Percentiles rank a stretch among this genome's conserved stretches.
These are phyloP conservation scores for Papio anubis DNA, from an alignment of 2,113 vertebrate genomes.

Conservation along the genomic window DNA sequence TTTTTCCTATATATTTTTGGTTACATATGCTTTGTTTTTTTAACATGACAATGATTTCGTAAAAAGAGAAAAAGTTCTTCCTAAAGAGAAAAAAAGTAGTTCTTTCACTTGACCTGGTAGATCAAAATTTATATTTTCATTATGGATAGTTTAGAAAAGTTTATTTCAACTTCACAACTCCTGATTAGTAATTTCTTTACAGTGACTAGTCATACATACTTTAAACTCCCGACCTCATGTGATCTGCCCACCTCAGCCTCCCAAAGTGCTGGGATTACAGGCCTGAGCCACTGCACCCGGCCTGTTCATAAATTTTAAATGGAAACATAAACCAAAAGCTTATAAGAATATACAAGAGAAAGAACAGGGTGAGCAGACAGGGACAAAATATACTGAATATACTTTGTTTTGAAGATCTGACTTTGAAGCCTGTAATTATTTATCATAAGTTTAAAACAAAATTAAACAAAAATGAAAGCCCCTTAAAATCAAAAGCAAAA, in stretches of 20 bases:
- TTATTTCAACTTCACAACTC: background rate
- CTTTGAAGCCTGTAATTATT: background rate
- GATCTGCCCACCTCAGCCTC: no score
- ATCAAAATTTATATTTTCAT: slow-evolving; percentile 25
- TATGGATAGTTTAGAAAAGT: background rate
- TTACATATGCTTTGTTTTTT: background rate
- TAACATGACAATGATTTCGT: background rate
- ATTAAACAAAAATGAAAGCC: no score
- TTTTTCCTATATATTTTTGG: background rate
- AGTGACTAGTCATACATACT: background rate
- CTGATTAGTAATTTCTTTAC: background rate
- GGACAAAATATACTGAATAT: background rate
- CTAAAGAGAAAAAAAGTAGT: background rate
- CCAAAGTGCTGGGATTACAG: no score
- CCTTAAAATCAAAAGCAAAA: no score
- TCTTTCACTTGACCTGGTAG: background rate
- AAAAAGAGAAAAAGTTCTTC: background rate
- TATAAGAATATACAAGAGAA: background rate
- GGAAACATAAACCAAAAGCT: background rate
- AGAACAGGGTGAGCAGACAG: background rate
- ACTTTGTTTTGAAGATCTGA: background rate
- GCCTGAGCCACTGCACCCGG: no score
- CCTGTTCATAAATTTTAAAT: background rate
- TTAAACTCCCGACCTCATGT: background rate
- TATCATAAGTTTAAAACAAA: background rate